phyloP scores from a whole-genome alignment of 1,140 invertebrate genomes.

The Zaprionus capensis region DNA sequence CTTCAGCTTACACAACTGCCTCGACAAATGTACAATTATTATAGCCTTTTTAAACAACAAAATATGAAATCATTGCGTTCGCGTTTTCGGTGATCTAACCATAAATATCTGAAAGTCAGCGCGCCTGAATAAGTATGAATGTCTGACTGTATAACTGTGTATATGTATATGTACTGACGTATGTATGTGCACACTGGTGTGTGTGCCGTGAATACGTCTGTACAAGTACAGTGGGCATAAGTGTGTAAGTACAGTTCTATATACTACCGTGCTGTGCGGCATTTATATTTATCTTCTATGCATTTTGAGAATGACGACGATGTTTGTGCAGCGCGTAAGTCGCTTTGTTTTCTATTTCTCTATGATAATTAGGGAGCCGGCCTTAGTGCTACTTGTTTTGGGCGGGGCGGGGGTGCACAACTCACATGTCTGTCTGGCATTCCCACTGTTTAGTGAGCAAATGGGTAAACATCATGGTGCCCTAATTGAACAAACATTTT shows the following conservation, averaged over 20 bases:
- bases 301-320: conserved; percentile 6
- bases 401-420: neutral
- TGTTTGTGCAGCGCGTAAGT: conserved; percentile 17
- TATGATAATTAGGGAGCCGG: conserved; percentile 1
- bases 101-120: conserved; percentile 25
- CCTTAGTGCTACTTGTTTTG: neutral
- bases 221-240: conserved; percentile 1
- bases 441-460: neutral
- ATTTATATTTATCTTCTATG: conserved; percentile 42
- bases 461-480: neutral
- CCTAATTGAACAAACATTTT: neutral
- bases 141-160: neutral
- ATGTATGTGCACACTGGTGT: neutral
- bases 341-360: conserved; percentile 11
- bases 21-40: conserved; percentile 12
- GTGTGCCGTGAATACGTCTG: neutral
- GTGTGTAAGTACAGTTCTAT: conserved; percentile 13
- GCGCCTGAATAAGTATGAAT: neutral
- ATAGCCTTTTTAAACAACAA: neutral
- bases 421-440: neutral
- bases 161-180: conserved; percentile 5
- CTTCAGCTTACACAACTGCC: neutral
- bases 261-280: conserved; percentile 7
- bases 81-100: conserved; percentile 27
- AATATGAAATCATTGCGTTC: conserved; percentile 13